phyloP scores from a whole-genome alignment of 2,797 vertebrate genomes.

The Cephalopachus bancanus region DNA sequence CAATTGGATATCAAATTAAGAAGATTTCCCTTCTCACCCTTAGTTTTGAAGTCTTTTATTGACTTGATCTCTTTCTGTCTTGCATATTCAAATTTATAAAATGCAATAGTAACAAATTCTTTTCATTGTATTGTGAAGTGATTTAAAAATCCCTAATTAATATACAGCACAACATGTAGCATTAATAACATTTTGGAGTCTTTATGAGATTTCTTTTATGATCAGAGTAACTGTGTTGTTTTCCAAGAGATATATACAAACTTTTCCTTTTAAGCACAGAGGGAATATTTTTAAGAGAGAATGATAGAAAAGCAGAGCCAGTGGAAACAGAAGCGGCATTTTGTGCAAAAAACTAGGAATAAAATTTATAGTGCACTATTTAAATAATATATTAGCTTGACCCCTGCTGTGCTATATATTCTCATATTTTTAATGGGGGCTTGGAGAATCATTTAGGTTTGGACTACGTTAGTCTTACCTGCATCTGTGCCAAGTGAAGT shows the following conservation, averaged over 20 bases:
- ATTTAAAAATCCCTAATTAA: background rate
- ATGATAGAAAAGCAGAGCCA: background rate
- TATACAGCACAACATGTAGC: background rate
- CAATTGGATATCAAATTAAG: background rate
- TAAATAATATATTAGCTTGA: constrained; percentile 64
- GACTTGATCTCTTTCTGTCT: constrained; percentile 1
- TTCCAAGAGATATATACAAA: background rate
- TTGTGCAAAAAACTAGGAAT: constrained; percentile 69
- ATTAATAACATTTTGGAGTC: constrained; percentile 23
- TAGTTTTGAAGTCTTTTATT: constrained; percentile 16
- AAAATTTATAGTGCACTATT: constrained; percentile 53
- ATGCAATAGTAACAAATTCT: background rate
- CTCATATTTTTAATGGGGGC: constrained; percentile 65
- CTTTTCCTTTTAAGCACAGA: background rate
- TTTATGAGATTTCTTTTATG: constrained; percentile 30
- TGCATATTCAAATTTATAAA: background rate
- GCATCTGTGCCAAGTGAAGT: constrained; percentile 28
- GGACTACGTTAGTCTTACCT: constrained; percentile 40
- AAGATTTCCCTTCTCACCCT: background rate
- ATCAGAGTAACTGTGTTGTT: background rate
- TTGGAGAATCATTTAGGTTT: constrained; percentile 41
- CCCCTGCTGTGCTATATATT: constrained; percentile 46
- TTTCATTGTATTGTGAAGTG: background rate
- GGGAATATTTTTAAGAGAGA: constrained; percentile 12
- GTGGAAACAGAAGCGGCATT: constrained; percentile 48